These are phyloP conservation scores for Toxotes lorentzi DNA, from an alignment of 2,797 vertebrate genomes.

Conservation along the genomic window DNA sequence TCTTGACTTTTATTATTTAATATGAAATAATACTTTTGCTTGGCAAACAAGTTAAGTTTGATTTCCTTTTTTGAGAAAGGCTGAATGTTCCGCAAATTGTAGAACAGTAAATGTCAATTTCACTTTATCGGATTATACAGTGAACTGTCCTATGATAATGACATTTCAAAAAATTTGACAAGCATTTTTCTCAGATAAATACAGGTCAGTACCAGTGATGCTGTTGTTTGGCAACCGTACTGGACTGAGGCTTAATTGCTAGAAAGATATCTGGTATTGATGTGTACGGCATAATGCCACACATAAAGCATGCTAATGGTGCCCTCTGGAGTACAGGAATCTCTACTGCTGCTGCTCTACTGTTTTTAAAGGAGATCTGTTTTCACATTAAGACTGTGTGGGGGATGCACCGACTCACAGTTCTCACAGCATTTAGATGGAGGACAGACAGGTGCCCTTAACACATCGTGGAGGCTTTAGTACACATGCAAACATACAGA, in stretches of 20 bases:
- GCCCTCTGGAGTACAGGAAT: conserved; percentile 74
- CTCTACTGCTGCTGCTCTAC: conserved; percentile 52
- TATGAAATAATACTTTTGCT: conserved; percentile 13
- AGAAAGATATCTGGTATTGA: conserved; percentile 1
- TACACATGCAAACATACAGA: conserved; percentile 12
- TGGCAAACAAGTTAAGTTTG: conserved; percentile 28
- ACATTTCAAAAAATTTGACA: background rate
- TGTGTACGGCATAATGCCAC: conserved; percentile 9
- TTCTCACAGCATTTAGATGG: conserved; percentile 18
- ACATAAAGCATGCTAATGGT: conserved; percentile 66
- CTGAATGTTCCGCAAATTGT: background rate
- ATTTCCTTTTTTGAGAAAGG: conserved; percentile 21
- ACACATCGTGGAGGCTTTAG: conserved; percentile 13
- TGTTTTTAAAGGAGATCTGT: conserved; percentile 22
- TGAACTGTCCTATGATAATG: background rate
- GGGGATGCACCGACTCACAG: conserved; percentile 18
- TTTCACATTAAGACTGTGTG: conserved; percentile 20
- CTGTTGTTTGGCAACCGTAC: background rate
- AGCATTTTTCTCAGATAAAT: background rate
- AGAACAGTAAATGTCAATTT: conserved; percentile 7
- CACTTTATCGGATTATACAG: background rate
- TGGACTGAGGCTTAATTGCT: conserved; percentile 5
- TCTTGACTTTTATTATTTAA: conserved; percentile 41
- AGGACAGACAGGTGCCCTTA: conserved; percentile 39
- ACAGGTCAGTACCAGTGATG: background rate